Base-by-base conservation (phyloP, 1,140 invertebrate genomes). In the Drosophila nigrodunni region DNA sequence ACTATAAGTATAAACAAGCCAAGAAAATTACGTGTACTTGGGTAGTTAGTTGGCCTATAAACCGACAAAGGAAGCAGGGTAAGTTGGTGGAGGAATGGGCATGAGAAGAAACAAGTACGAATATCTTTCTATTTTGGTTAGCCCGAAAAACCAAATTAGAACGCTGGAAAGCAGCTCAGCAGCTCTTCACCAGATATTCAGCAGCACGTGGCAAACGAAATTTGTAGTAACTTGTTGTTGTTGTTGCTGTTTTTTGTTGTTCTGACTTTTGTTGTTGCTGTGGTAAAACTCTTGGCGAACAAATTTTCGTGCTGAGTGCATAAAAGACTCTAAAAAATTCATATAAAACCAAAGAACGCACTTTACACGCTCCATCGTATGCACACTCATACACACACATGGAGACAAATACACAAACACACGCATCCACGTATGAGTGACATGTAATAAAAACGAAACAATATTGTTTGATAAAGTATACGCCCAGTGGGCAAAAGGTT, bases 381-480 rank as follows among this genome's bases (percentile, higher is more conserved):
- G 21, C 50, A 61, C 47, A 41, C 59, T 52, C 47, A 71, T 50
- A 75, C 60, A 54, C 64, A 65, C 37, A 76, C 60, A 82, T 49
- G 65, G 60, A 82, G 52, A 78, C 66, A 71, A 46, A 82, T 52
- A 68, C 68, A 82, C 52, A 78, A 57, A 71, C 52, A 71, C 64
- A 69, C 68, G 57, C 72, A 62, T 79, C 68, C 85, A 80, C 80
- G 74, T 89, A 78, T 89, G 83, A 87, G 85, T 87, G 83, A 87
- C 83, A 88, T 87, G 85, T 87, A 88, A 87, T 87, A 87, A 87
- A 87, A 87, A 87, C 83, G 85, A 87, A 87, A 83, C 83, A 89
- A 87, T 87, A 87, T 86, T 87, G 83, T 89, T 89, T 87, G 83
- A 87, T 87, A 87, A 87, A 87, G 85, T 89, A 89, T 89, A 89